Evolutionary conservation across 30 jellyfish, hydroid and myxozoan genomes (phyloP).

Genomic region (Calvadosia cruxmelitensis): DNA sequence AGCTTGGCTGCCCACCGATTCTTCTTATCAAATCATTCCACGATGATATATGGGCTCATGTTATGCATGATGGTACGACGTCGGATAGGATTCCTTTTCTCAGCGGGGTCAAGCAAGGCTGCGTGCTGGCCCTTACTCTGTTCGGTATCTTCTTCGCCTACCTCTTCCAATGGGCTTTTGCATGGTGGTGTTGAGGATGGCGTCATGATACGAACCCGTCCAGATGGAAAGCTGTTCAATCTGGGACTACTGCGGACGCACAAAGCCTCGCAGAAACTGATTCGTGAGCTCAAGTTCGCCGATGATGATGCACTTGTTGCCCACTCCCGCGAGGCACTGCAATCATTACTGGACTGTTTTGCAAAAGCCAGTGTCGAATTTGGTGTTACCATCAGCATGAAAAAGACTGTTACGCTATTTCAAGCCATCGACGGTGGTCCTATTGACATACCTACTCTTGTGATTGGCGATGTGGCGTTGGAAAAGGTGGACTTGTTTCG

Average conservation of each 20-base stretch:
- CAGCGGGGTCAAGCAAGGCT: not conserved
- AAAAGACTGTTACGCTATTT: not conserved
- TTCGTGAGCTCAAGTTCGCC: not conserved
- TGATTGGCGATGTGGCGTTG: too few relatives aligned
- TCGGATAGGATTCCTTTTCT: not conserved
- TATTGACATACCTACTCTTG: too few relatives aligned
- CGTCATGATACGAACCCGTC: too few relatives aligned
- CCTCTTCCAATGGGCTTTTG: too few relatives aligned
- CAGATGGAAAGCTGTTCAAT: too few relatives aligned
- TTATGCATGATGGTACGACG: not conserved
- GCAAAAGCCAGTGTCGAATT: not conserved
- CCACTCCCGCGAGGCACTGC: not conserved
- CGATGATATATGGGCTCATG: not conserved
- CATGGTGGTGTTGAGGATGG: too few relatives aligned
- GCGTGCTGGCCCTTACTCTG: too few relatives aligned
- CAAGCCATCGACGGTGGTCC: too few relatives aligned
- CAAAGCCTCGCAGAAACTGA: too few relatives aligned
- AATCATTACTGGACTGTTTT: not conserved
- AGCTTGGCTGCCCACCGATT: not conserved
- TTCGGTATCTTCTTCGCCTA: too few relatives aligned
- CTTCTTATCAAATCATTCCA: not conserved
- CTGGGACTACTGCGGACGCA: too few relatives aligned
- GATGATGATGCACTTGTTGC: slow-evolving; percentile 6
- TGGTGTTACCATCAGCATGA: slow-evolving; percentile 3
- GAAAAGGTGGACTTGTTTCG: too few relatives aligned